Base-by-base conservation (phyloP, 2,888 invertebrate genomes). In the Dione juno region DNA sequence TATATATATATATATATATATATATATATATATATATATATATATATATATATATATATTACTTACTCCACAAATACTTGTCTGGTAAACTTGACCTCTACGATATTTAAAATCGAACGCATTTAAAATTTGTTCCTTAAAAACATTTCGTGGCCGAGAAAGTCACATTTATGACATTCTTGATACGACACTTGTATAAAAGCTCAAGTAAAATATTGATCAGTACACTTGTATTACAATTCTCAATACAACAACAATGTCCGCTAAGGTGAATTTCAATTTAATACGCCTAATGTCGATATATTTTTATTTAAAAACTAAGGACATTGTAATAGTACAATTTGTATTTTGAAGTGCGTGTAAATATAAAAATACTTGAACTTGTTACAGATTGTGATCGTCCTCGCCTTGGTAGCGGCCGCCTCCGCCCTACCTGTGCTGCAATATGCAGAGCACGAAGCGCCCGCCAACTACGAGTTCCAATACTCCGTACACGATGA, bases 381-480 rank as follows among this genome's bases (percentile, higher is more conserved):
- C n/a, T 50, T 50, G 19, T 50, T 19, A 50, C 50, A 50, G 19
- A 50, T 50, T 50, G 50, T 50, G 16, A 50, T 50, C 50, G 50
- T 50, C 19, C 19, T 50, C 50, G 50, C 50, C 5, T 10, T 50
- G 19, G 11, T 11, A 16, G 50, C 16, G 11, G 50, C 19, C 10
- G 50, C 50, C 11, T 19, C 50, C 11, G 16, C 50, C 11, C 70
- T 80, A 11, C 79, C 80, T 43, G 73, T 79, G 70, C 77, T 84
- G 67, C 87, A 88, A 19, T 86, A 89, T 78, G 86, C 84, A 0
- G 84, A 88, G 69, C 81, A 81, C 9, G 87, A 88, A 71, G 84
- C 83, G 2, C 90, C 89, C 21, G 89, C 90, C 11, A 86, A 89
- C 75, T 92, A 91, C 82, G 88, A 90, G 67, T 92, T 86, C 84